Percentiles rank a stretch among this genome's conserved stretches.
phyloP scores from a whole-genome alignment of 1,140 invertebrate genomes.

The Nymphalis io region DNA sequence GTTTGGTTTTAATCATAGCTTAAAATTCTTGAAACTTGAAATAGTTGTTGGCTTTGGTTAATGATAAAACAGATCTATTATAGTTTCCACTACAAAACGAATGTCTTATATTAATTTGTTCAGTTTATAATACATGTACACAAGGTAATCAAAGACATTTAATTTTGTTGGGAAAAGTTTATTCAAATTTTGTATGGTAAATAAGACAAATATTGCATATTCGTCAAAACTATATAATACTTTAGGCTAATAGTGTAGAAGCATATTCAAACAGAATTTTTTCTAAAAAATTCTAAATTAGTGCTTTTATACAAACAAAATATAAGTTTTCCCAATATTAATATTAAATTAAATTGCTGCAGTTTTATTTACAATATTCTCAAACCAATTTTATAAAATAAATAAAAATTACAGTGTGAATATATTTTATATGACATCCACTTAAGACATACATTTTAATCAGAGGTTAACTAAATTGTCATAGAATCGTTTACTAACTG shows the following conservation, averaged over 20 bases:
- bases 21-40: no score
- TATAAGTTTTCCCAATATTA: neutral
- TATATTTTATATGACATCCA: neutral
- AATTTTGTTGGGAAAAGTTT: conserved; percentile 9
- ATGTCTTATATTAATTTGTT: neutral
- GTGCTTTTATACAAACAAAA: neutral
- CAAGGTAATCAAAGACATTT: neutral
- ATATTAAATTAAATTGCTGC: neutral
- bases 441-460: neutral
- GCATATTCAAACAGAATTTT: conserved; percentile 5
- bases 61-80: no score
- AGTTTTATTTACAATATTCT: conserved; percentile 8
- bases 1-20: no score
- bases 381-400: neutral
- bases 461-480: neutral
- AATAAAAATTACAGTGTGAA: neutral
- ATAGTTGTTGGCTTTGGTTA: no score
- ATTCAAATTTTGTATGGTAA: conserved; percentile 14
- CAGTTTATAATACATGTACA: neutral
- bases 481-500: neutral
- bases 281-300: neutral
- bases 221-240: conserved; percentile 10
- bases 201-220: conserved; percentile 13
- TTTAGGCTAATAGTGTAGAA: conserved; percentile 4
- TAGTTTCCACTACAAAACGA: no score